A percentile compares a stretch with the other conserved stretches of the same genome.
phyloP scores from a whole-genome alignment of 2,888 invertebrate species.

The Sinohyriopsis cumingii region DNA sequence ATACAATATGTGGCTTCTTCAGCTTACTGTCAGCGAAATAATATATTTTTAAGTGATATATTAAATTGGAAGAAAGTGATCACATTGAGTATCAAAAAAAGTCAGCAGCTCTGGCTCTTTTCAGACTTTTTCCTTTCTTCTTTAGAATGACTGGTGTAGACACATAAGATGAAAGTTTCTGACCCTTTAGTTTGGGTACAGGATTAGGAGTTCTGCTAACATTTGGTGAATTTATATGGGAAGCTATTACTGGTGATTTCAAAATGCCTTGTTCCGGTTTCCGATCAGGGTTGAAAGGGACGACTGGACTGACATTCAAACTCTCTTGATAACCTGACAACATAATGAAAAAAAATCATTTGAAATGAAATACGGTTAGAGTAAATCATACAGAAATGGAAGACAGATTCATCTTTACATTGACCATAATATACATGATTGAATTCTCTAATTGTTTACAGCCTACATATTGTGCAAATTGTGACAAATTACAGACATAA shows the following conservation, averaged over 20 bases:
- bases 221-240: constrained; percentile 1
- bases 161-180: neutral
- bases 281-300: constrained; percentile 42
- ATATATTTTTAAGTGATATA: too few species aligned
- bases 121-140: neutral
- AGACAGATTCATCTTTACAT: too few species aligned
- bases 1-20: too few species aligned
- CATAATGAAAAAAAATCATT: constrained; percentile 2
- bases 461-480: too few species aligned
- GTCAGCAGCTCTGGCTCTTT: constrained; percentile 17
- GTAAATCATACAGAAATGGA: neutral
- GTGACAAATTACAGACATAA: too few species aligned
- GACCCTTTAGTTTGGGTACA: neutral
- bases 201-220: neutral
- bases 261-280: constrained; percentile 52
- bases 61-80: too few species aligned
- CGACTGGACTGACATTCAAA: constrained; percentile 38
- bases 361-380: neutral
- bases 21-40: too few species aligned
- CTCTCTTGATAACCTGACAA: constrained; percentile 52
- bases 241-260: constrained; percentile 33
- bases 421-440: too few species aligned
- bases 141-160: neutral
- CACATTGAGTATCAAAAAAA: constrained; percentile 15
- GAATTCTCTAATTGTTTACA: too few species aligned